phyloP scores from a whole-genome alignment of 23 tunicate species.

The Halocynthia roretzi region DNA sequence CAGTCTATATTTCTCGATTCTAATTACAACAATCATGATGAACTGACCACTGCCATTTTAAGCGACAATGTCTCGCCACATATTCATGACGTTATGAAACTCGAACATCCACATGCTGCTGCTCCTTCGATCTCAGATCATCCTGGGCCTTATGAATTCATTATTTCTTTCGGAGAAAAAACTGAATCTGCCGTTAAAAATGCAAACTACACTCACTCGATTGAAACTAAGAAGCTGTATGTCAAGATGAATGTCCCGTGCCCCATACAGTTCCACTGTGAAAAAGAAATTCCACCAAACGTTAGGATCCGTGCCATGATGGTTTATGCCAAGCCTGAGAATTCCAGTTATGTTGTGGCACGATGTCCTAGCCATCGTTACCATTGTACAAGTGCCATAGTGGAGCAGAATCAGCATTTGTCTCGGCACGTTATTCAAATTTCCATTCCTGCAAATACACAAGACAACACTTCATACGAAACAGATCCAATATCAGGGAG shows the following conservation, averaged over 20 bases:
- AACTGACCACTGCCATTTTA: too few relatives aligned
- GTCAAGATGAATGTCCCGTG: conserved; percentile 35
- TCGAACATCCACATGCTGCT: neutral
- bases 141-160: conserved; percentile 27
- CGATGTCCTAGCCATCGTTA: conserved; percentile 29
- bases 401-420: neutral
- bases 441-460: neutral
- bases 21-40: too few relatives aligned
- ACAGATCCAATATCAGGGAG: conserved; percentile 12
- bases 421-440: conserved; percentile 28
- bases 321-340: conserved; percentile 22
- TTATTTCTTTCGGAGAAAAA: conserved; percentile 16
- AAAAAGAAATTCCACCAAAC: conserved; percentile 25
- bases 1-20: too few relatives aligned
- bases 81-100: too few relatives aligned
- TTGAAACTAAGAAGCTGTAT: conserved; percentile 27
- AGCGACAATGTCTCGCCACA: too few relatives aligned
- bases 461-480: neutral
- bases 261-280: conserved; percentile 34
- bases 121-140: conserved; percentile 18
- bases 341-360: conserved; percentile 19
- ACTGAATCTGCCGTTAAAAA: conserved; percentile 34
- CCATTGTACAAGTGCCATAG: neutral
- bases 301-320: conserved; percentile 25
- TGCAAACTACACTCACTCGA: conserved; percentile 26